Evolutionary conservation across 2,888 invertebrate species (phyloP).

Genomic region (Epirrhoe tristata): DNA sequence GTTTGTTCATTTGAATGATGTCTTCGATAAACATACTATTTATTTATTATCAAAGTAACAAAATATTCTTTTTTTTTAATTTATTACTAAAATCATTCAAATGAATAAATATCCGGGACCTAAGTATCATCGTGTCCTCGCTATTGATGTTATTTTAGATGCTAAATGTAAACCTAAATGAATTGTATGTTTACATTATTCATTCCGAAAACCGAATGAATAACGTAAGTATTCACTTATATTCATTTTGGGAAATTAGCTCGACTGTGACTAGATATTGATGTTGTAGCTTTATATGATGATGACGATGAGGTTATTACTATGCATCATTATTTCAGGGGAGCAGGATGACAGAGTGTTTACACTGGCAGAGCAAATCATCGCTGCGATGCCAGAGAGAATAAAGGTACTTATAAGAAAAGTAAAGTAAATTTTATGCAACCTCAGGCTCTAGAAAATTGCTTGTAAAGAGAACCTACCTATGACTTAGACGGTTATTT

Average conservation of each 20-base stretch:
- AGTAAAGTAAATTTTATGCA: too few relatives aligned
- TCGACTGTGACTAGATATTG: constrained; percentile 20
- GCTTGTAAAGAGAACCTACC: too few relatives aligned
- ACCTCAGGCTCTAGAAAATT: too few relatives aligned
- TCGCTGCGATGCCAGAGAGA: constrained; percentile 98
- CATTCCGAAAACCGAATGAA: constrained; percentile 3
- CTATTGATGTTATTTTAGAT: constrained; percentile 24
- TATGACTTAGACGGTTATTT: too few relatives aligned
- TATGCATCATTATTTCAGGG: constrained; percentile 87
- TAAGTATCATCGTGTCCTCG: constrained; percentile 2
- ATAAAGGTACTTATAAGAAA: constrained; percentile 90
- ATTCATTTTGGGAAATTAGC: constrained; percentile 13
- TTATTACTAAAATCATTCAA: not conserved
- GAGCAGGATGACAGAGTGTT: constrained; percentile 96
- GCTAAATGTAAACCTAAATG: constrained; percentile 13
- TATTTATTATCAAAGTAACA: not conserved
- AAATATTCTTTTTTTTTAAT: not conserved
- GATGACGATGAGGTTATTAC: constrained; percentile 56
- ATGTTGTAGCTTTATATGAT: constrained; percentile 28
- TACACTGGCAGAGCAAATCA: constrained; percentile 98
- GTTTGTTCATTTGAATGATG: constrained; percentile 10
- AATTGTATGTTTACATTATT: constrained; percentile 8
- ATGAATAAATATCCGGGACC: not conserved
- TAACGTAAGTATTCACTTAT: not conserved
- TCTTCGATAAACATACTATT: not conserved